Evolutionary conservation across 2,888 invertebrate species (phyloP), one percentile per base, ranked within the genome.

Genomic region (Chironomus riparius): DNA sequence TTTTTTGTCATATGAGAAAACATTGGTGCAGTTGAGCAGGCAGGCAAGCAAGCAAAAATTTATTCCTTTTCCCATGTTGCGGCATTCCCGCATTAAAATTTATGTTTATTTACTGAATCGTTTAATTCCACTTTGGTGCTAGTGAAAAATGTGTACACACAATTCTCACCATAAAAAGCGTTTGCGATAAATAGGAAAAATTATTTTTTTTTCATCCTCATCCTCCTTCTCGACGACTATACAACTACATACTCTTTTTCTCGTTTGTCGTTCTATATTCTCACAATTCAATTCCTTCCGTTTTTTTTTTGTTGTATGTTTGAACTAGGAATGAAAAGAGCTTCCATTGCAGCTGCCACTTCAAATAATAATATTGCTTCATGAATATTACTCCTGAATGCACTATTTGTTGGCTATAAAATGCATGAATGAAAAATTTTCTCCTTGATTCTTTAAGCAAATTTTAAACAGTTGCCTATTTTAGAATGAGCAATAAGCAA

Each of bases 81-180:
- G 47, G 74, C 65, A 65, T 74, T 72, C 61, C 73, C 62, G 62
- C 18, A 65, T 68, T 74, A 38, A 74, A 74, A 68, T 74, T 68
- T 68, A 74, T 74, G 74, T 74, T 74, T 74, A 74, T 74, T 74
- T 74, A 74, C 74, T 74, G 74, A 74, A 74, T 68, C 68, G 74
- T 74, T 74, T 68, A 61, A 68, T 74, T 74, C 22, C 65, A 74
- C 48, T 74, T 68, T 56, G 56, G 62, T 62, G 28, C 62, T 28
- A 72, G 28, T 72, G 72, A 18, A 56, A 56, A 56, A 56, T 56
- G 56, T 56, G 56, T 56, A 18, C 18, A 18, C 18, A 18, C 56
- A 56, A n/a, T 56, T 56, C 15, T 56, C 18, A 56, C 38, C 38
- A 38, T 38, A 38, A 38, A 38, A 38, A 38, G 38, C 38, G 38